Base-by-base conservation (phyloP, 2,113 vertebrate genomes). In the Anas platyrhynchos region DNA sequence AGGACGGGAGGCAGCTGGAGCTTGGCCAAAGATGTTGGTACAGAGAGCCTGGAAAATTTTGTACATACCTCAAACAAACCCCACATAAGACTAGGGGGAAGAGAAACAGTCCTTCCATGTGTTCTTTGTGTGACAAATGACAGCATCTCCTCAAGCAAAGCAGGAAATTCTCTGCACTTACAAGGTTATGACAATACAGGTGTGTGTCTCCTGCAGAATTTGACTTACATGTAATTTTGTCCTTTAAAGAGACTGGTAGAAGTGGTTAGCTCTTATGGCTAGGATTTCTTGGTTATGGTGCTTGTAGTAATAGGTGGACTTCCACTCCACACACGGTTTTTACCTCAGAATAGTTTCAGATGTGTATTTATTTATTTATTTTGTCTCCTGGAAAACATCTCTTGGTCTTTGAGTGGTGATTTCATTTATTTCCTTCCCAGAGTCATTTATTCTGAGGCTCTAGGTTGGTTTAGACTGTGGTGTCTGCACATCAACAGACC, bases 161-260 rank as follows among this genome's bases (percentile, higher is more conserved):
- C 85, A 78, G 83, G 76, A 95, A 89, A 90, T 88, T 90, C 56
- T 88, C 68, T 74, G 87, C 72, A 38, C 34, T 59, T 86, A 67
- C 4, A 74, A 48, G 32, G 88, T 95, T 78, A 77, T 83, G 83
- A 78, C 76, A 96, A 46, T 61, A 65, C 56, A 90, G 80, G 86
- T 96, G 80, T 52, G 55, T 50, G 31, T 68, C 22, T 72, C 38
- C 85, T 83, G 59, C 17, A 88, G 72, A 91, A 68, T 78, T 73
- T 58, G 71, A 54, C 34, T 67, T 86, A 38, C 68, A 75, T 25
- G 9, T 36, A 26, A 78, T 80, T 91, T 74, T 83, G 32, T 62
- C 67, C 59, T 80, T 93, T 79, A 26, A 82, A 73, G 31, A 66
- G 16, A 31, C 2, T 34, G 66, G 12, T 4, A 80, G 32, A 23